These are phyloP conservation scores for Steinernema feltiae DNA, from an alignment of 1,140 invertebrate species.

Conservation along the genomic window DNA sequence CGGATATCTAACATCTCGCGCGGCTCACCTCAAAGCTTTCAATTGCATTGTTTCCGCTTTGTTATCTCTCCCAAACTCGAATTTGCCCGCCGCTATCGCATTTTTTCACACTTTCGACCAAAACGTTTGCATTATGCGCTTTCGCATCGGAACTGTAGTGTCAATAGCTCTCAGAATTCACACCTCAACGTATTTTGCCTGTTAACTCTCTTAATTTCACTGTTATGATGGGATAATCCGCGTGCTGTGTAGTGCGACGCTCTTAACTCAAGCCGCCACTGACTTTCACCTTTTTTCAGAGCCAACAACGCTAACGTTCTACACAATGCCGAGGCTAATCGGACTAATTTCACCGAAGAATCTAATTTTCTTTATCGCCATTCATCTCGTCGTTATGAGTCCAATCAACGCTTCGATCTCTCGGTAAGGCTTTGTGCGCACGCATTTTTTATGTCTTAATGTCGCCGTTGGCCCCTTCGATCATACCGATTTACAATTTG, in stretches of 20 bases:
- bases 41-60: background rate
- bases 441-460: slow-evolving; percentile 4
- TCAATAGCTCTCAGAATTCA: too few species aligned
- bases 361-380: slow-evolving; percentile 5
- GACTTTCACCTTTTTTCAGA: background rate
- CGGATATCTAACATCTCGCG: too few species aligned
- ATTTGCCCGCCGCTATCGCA: background rate
- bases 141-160: too few species aligned
- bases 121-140: too few species aligned
- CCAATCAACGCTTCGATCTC: slow-evolving; percentile 7
- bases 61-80: background rate
- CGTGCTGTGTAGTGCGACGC: background rate
- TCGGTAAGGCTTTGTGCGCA: background rate
- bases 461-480: slow-evolving; percentile 5
- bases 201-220: background rate
- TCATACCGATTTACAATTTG: slow-evolving; percentile 11
- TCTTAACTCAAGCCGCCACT: background rate
- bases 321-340: background rate
- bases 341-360: background rate
- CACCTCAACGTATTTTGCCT: too few species aligned
- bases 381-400: background rate
- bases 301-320: background rate
- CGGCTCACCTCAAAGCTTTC: background rate
- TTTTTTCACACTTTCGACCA: background rate
- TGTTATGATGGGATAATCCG: background rate